phyloP scores from a whole-genome alignment of 92 coral and sea anemone species.

The Actinostola sp. region DNA sequence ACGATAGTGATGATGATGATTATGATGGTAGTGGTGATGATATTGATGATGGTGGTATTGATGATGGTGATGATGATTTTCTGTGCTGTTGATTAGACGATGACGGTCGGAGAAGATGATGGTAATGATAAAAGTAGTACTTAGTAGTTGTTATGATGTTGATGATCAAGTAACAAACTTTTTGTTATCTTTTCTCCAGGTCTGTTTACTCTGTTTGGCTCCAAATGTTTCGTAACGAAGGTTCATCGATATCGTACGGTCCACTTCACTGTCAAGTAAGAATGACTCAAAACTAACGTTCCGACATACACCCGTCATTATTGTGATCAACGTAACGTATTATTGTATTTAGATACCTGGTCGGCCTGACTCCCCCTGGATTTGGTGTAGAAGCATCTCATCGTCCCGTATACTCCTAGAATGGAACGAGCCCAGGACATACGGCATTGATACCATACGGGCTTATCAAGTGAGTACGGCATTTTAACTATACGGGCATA shows the following conservation, averaged over 20 bases:
- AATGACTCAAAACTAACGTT: background rate
- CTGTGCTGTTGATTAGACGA: background rate
- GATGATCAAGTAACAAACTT: background rate
- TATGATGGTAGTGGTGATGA: background rate
- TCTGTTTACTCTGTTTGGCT: constrained; percentile 53
- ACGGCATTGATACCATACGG: constrained; percentile 56
- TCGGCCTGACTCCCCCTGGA: constrained; percentile 77
- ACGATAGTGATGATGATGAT: background rate
- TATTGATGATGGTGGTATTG: background rate
- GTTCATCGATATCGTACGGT: constrained; percentile 31
- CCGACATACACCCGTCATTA: too few relatives aligned
- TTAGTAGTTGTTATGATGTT: background rate
- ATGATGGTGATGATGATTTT: background rate
- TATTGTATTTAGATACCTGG: constrained; percentile 70
- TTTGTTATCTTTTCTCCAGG: constrained; percentile 16
- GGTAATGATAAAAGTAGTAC: too few relatives aligned
- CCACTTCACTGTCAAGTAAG: constrained; percentile 74
- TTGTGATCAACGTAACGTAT: too few relatives aligned
- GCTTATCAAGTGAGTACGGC: constrained; percentile 64
- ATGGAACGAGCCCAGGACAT: constrained; percentile 82
- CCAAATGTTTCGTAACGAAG: constrained; percentile 36
- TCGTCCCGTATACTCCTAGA: constrained; percentile 68
- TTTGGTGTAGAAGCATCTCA: constrained; percentile 75
- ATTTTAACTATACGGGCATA: background rate
- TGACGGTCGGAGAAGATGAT: too few relatives aligned